Percentiles rank a stretch among this genome's conserved stretches.
These are phyloP conservation scores for Grammomys dolichurus DNA, from an alignment of 2,113 vertebrate species.

Conservation along the genomic window DNA sequence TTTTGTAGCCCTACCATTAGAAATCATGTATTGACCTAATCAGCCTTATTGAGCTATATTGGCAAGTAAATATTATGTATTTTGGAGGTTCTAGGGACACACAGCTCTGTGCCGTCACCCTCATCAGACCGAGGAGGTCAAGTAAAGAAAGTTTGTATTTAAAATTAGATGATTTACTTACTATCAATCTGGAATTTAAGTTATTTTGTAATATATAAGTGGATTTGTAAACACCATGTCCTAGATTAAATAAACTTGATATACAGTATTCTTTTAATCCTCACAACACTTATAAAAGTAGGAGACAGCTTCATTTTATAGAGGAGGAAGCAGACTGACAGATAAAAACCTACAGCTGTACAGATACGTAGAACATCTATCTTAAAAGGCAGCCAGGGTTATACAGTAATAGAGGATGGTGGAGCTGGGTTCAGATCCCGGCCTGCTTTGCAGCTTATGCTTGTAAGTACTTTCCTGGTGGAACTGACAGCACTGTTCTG, in stretches of 20 bases:
- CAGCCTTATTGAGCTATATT: not conserved
- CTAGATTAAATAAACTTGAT: not conserved
- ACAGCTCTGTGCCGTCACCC: not conserved
- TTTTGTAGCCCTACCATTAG: not conserved
- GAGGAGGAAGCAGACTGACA: not conserved
- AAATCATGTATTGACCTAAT: not conserved
- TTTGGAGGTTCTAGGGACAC: not conserved
- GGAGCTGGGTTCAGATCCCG: not conserved
- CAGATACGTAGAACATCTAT: too few species aligned
- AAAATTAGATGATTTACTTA: conserved; percentile 35
- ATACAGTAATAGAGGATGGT: not conserved
- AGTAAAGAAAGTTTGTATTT: not conserved
- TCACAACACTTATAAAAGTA: not conserved
- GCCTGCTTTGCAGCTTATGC: not conserved
- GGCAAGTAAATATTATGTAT: not conserved
- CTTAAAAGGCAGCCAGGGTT: conserved; percentile 28
- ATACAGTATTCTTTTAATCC: conserved; percentile 52
- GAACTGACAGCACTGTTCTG: not conserved
- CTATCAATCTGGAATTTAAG: conserved; percentile 51
- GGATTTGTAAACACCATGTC: conserved; percentile 27
- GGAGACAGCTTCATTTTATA: conserved; percentile 38
- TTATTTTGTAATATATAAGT: conserved; percentile 42
- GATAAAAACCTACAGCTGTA: too few species aligned
- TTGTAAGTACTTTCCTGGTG: conserved; percentile 1
- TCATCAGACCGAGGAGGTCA: not conserved